Evolutionary conservation across 2,888 invertebrate genomes (phyloP).

Genomic region (Tuberolachnus salignus): DNA sequence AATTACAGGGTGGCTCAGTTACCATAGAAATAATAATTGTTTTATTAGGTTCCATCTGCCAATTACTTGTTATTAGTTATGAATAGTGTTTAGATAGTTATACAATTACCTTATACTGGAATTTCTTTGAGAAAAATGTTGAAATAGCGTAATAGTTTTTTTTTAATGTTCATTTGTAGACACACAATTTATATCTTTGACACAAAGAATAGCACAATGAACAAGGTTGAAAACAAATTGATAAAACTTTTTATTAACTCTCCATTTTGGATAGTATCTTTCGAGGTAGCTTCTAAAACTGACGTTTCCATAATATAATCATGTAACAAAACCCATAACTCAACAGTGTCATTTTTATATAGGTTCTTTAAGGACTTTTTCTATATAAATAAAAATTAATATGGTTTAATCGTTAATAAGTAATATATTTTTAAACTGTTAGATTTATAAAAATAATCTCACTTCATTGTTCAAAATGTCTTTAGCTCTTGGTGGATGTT

Average conservation of each 20-base stretch:
- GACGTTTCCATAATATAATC: background rate
- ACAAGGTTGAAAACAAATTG: conserved; percentile 10
- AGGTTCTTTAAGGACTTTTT: background rate
- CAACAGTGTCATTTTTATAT: background rate
- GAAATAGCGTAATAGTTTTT: background rate
- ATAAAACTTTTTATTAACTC: background rate
- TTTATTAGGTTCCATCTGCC: too few species aligned
- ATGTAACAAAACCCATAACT: conserved; percentile 16
- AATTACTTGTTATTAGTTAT: background rate
- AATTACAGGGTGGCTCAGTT: too few species aligned
- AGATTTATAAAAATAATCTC: background rate
- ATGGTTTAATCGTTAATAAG: background rate
- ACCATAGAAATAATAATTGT: too few species aligned
- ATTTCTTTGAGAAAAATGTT: background rate
- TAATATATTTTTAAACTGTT: background rate
- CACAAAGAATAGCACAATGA: background rate
- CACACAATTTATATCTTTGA: background rate
- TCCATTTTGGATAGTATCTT: background rate
- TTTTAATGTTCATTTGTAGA: background rate
- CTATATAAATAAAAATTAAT: background rate
- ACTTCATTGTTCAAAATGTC: background rate
- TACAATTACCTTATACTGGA: conserved; percentile 2
- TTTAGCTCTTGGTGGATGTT: background rate
- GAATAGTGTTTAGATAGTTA: background rate
- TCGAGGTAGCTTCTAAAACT: too few species aligned